A percentile compares a stretch with the other conserved stretches of the same genome.
phyloP scores from a whole-genome alignment of 2,797 vertebrate species.

The Micropoecilia bifurca region DNA sequence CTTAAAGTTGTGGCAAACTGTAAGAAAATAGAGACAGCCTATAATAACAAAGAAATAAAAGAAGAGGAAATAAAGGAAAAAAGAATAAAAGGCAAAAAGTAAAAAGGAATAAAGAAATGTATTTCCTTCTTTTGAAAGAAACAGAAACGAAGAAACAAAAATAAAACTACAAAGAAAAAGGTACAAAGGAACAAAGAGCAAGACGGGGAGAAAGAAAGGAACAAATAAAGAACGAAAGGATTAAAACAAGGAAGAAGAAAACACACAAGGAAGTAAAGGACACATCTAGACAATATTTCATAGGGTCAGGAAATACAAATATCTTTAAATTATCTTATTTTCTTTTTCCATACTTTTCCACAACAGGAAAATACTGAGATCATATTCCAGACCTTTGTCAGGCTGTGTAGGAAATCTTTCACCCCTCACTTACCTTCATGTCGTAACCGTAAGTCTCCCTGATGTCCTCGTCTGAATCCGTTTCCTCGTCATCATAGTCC shows the following conservation, averaged over 20 bases:
- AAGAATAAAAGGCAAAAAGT: not conserved
- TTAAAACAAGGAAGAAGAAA: not conserved
- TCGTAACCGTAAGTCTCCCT: constrained; percentile 96
- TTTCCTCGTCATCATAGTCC: constrained; percentile 98
- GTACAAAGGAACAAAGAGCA: not conserved
- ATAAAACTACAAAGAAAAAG: not conserved
- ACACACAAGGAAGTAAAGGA: not conserved
- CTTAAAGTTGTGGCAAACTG: not conserved
- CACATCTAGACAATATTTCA: not conserved
- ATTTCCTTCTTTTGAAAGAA: too few relatives aligned
- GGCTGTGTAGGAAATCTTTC: not conserved
- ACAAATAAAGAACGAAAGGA: not conserved
- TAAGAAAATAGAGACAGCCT: not conserved
- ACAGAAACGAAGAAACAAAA: not conserved
- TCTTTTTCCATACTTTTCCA: not conserved
- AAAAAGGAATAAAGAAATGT: not conserved
- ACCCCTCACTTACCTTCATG: constrained; percentile 83
- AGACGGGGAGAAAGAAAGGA: not conserved
- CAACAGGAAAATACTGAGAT: not conserved
- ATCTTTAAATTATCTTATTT: not conserved
- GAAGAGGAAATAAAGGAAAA: not conserved
- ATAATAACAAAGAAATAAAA: not conserved
- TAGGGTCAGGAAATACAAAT: too few relatives aligned
- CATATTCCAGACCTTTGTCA: not conserved
- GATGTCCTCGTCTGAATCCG: constrained; percentile 97